Base-by-base conservation (phyloP, 2,113 vertebrate genomes). In the Willisornis vidua region DNA sequence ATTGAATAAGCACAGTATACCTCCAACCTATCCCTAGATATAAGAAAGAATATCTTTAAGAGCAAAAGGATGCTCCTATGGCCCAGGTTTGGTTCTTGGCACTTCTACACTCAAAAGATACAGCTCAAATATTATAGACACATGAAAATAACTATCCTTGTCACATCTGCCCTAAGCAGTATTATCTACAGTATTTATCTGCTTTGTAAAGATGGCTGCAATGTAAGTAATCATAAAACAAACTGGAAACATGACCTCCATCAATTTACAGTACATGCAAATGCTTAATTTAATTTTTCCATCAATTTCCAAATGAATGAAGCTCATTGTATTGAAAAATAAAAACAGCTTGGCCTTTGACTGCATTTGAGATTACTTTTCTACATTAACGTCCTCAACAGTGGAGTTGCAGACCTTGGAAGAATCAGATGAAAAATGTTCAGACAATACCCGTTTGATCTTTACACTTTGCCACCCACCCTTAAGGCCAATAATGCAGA, bases 301-400 rank as follows among this genome's bases (percentile, higher is more conserved):
- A 72, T 96, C 93, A 90, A 80, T 94, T 96, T 94, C 83, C 90
- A 93, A 95, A 91, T 83, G 70, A 97, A 82, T 73, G 58, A 95
- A 45, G 51, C 41, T 95, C 49, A 79, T 71, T 78, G 72, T 93
- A 90, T 93, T 92, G 81, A 95, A 93, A 97, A 96, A 94, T 90
- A 94, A 93, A 92, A 93, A 90, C 71, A 93, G 66, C 33, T 87
- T 94, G 93, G 87, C 94, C 94, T 96, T 94, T 94, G 90, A 87
- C 86, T 96, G 95, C 11, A 3, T 88, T 73, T 43, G 31, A 93
- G 70, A 92, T 92, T 91, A 93, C 55, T 87, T 61, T 65, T 94
- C 63, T 76, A 86, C 75, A 58, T 76, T 95, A 90, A 89, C 31
- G 48, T 88, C 59, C 68, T 87, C 85, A 85, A 54, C 35, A 37